Evolutionary conservation across 2,888 invertebrate species (phyloP), one percentile per base, ranked within the genome.

Genomic region (Heliconius erato): DNA sequence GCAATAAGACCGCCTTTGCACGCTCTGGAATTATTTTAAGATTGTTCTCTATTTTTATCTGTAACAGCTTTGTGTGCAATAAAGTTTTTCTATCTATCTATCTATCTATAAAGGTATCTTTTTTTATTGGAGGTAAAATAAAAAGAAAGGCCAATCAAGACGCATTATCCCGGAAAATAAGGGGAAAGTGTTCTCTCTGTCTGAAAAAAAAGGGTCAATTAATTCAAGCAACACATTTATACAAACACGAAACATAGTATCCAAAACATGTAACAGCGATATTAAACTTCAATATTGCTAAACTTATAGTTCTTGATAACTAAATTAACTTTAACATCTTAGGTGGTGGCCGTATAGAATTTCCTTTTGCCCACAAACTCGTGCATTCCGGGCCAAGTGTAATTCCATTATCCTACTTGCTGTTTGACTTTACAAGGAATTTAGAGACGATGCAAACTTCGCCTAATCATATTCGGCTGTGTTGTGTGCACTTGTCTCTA

Each of bases 381-480:
- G 80, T 83, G 80, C 79, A 82, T 74, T 82, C 79, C 82, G 28
- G 63, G 40, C 67, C 49, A 82, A 79, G 72, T 78, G 82, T 79
- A 35, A 82, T 81, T 72, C 77, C 79, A 78, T 82, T 83, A 83
- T 78, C 82, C 82, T 74, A 84, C 82, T 78, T 49, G 63, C 68
- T 76, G 80, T 80, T 79, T 81, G 81, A 78, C 77, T 77, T 81
- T 68, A 68, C 77, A 54, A 59, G 81, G 81, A 77, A 80, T 83
- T 83, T 72, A 7, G 71, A 65, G 63, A 65, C 19, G 71, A 63
- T 81, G 77, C 59, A 81, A 81, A 81, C 77, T 81, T 81, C 35
- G 77, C 28, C 71, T 78, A 71, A 81, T 76, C 81, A 72, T 78
- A 71, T 78, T 65, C 32, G 71, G 35, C 11, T 77, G 40, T 40